Percentiles rank a stretch among this genome's conserved stretches.
Conservation (phyloP, 2,888 invertebrate genomes). For the Auanema sp. region DNA sequence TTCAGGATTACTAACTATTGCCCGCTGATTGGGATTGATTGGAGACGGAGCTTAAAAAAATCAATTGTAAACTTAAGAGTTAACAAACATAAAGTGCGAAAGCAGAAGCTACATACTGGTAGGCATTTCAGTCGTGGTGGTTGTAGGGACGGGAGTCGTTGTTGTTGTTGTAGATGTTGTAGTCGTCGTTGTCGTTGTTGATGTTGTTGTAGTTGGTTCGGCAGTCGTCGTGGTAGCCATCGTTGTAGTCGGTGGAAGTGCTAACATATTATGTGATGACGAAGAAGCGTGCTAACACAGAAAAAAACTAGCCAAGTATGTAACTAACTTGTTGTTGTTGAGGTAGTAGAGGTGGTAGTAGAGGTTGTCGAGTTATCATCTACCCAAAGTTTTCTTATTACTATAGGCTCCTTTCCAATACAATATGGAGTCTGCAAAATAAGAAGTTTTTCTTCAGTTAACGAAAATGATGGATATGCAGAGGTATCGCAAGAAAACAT, state of each 20-base stretch:
- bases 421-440: slow-evolving; percentile 52
- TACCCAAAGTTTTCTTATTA: slow-evolving; percentile 46
- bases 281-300: not conserved
- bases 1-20: slow-evolving; percentile 48
- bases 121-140: slow-evolving; percentile 9
- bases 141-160: slow-evolving; percentile 22
- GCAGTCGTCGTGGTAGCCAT: slow-evolving; percentile 29
- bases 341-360: slow-evolving; percentile 30
- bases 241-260: slow-evolving; percentile 23
- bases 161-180: slow-evolving; percentile 19
- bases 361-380: slow-evolving; percentile 28
- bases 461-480: no score
- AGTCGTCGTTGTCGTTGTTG: slow-evolving; percentile 15
- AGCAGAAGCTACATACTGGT: slow-evolving; percentile 10
- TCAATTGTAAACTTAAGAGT: not conserved
- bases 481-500: not conserved
- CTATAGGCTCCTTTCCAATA: slow-evolving; percentile 33
- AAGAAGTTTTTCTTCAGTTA: no score
- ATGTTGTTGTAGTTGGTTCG: slow-evolving; percentile 13
- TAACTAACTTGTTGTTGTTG: slow-evolving; percentile 31
- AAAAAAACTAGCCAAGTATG: not conserved
- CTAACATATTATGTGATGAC: slow-evolving; percentile 5
- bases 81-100: not conserved
- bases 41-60: slow-evolving; percentile 26
- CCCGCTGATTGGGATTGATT: slow-evolving; percentile 27